Conservation (phyloP, 1,140 invertebrate species). For the Pseudomyrmex dendroicus region DNA sequence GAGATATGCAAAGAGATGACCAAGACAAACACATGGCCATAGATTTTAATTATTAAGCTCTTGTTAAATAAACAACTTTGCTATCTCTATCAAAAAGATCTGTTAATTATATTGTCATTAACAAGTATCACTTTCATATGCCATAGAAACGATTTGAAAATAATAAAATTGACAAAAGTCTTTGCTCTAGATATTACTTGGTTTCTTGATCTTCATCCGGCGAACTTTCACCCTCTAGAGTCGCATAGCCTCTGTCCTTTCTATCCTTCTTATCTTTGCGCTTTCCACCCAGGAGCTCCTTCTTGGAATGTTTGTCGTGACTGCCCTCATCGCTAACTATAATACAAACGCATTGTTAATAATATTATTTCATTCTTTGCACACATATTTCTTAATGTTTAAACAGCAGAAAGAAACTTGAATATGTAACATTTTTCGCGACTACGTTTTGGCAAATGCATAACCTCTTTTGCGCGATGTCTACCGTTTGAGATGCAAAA, state of each 20-base stretch:
- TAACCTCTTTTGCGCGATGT: constrained; percentile 57
- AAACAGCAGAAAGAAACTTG: not conserved
- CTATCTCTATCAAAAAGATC: not conserved
- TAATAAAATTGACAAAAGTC: not conserved
- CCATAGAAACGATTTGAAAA: not conserved
- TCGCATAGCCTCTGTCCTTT: constrained; percentile 95
- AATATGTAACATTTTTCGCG: not conserved
- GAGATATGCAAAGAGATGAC: not conserved
- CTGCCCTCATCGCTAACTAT: constrained; percentile 91
- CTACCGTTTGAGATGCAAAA: not conserved
- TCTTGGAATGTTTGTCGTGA: constrained; percentile 91
- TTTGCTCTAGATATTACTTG: constrained; percentile 87
- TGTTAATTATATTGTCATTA: constrained; percentile 18
- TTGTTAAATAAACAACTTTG: not conserved
- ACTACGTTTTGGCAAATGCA: constrained; percentile 55
- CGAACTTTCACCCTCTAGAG: constrained; percentile 96
- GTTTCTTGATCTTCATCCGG: constrained; percentile 94
- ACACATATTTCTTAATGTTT: not conserved
- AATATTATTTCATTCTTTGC: not conserved
- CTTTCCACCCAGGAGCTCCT: constrained; percentile 90
- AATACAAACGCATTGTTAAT: not conserved
- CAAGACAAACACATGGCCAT: not conserved
- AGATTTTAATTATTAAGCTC: constrained; percentile 19
- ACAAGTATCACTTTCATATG: not conserved
- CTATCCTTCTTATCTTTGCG: constrained; percentile 93